phyloP scores from a whole-genome alignment of 2,888 invertebrate species.

The Dicyrtoma fusca region DNA sequence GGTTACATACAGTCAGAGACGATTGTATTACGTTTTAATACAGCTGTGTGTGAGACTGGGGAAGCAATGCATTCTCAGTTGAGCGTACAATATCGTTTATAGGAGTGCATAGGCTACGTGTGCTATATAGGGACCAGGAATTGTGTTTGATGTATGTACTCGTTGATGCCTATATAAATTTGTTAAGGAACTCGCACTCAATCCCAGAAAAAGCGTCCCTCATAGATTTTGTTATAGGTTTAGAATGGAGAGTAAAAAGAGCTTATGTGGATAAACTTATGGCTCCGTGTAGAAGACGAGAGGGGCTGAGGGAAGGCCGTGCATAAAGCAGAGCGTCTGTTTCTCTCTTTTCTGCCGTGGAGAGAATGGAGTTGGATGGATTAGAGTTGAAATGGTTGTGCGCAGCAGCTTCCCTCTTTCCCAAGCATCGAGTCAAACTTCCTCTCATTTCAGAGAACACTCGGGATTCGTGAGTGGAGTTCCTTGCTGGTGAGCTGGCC shows the following conservation, averaged over 20 bases:
- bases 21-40: no score
- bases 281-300: neutral
- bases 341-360: conserved; percentile 19
- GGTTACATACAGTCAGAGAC: no score
- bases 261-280: neutral
- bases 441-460: conserved; percentile 26
- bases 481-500: no score
- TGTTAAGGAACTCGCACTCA: neutral
- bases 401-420: conserved; percentile 28
- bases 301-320: neutral
- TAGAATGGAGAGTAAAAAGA: no score
- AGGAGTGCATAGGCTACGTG: no score
- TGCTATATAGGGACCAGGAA: no score
- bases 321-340: conserved; percentile 7
- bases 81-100: no score
- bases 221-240: conserved; percentile 9
- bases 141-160: no score
- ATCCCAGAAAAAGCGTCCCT: neutral
- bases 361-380: conserved; percentile 21
- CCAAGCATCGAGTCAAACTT: conserved; percentile 14
- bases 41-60: no score
- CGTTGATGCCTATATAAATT: no score
- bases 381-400: conserved; percentile 15
- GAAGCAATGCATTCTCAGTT: no score
- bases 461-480: conserved; percentile 29